Evolutionary conservation across 2,888 invertebrate species (phyloP).

Genomic region (Drosophila monieri): DNA sequence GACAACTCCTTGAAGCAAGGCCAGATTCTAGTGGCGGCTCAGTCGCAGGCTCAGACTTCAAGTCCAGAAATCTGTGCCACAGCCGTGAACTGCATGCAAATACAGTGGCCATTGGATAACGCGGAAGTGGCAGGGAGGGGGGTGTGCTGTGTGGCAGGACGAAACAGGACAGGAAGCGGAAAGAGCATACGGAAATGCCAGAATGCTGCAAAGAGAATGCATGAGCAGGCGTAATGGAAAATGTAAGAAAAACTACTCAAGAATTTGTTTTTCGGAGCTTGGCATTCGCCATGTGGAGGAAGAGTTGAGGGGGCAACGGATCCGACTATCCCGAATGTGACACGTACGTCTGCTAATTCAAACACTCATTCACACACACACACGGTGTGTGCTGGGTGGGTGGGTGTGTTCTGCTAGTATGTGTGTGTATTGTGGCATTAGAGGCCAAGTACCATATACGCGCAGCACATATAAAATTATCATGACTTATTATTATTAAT

Average conservation of each 20-base stretch:
- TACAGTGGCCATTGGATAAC: conserved; percentile 8
- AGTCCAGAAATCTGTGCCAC: conserved; percentile 34
- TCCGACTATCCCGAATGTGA: conserved; percentile 52
- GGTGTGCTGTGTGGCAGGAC: not conserved
- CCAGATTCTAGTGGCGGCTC: conserved; percentile 26
- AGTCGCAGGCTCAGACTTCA: conserved; percentile 26
- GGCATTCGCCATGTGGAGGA: conserved; percentile 36
- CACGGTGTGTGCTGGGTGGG: not conserved
- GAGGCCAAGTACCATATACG: conserved; percentile 39
- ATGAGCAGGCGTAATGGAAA: conserved; percentile 45
- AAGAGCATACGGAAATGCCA: conserved; percentile 27
- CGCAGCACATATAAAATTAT: conserved; percentile 59
- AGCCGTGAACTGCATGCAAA: conserved; percentile 45
- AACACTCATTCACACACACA: conserved; percentile 38
- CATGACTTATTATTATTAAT: conserved; percentile 55
- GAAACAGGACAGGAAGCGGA: conserved; percentile 16
- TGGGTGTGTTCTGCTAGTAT: not conserved
- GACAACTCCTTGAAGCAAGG: conserved; percentile 35
- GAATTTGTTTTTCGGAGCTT: conserved; percentile 37
- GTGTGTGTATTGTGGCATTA: conserved; percentile 5
- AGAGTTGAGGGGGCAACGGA: conserved; percentile 14
- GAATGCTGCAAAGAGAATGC: conserved; percentile 38
- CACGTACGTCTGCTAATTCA: conserved; percentile 75
- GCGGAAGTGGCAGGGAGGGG: not conserved
- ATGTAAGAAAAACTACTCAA: conserved; percentile 41